Base-by-base conservation (phyloP, 2,797 vertebrate genomes). In the Hoplostethus atlanticus region DNA sequence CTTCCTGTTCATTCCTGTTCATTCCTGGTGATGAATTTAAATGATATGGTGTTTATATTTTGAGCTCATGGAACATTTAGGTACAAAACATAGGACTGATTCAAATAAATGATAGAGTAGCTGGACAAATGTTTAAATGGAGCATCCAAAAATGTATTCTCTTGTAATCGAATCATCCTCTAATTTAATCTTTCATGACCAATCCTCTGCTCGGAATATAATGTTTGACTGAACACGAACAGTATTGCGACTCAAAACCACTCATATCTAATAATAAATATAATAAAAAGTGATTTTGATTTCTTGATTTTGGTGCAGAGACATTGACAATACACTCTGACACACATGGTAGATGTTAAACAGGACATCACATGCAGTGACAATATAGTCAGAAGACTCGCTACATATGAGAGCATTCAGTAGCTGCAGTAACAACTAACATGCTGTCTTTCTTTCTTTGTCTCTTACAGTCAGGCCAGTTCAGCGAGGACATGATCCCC, bases 401-500 rank as follows among this genome's bases (percentile, higher is more conserved):
- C 40, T 42, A 42, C 3, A 42, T 12, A 42, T 12, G 40, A 2
- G 40, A 12, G 40, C 17, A 16, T 16, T 28, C 28, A 5, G 28
- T 40, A 21, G 28, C 28, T 47, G 7, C 17, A 16, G 28, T 1
- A 5, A 8, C 10, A 3, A 11, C 6, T 15, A 13, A 34, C 44
- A 5, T 0, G 0, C 36, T 7, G 11, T 61, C 44, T 84, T 36
- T 62, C 28, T 57, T 55, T 1, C 2, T 79, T 80, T 84, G 50
- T 79, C 38, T 80, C 54, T 63, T 88, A 25, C 83, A 99, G 98
- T 99, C 98, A 38, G 98, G 98, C 75, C 97, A 99, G 55, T 99
- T 99, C 95, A 99, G 95, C 76, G 98, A 99, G 94, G 98, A 99
- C 88, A 99, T 99, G 98, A 99, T 99, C 76, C 98, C 98, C 66